Base-by-base conservation (phyloP, 2,888 invertebrate genomes). In the Plusia festucae region DNA sequence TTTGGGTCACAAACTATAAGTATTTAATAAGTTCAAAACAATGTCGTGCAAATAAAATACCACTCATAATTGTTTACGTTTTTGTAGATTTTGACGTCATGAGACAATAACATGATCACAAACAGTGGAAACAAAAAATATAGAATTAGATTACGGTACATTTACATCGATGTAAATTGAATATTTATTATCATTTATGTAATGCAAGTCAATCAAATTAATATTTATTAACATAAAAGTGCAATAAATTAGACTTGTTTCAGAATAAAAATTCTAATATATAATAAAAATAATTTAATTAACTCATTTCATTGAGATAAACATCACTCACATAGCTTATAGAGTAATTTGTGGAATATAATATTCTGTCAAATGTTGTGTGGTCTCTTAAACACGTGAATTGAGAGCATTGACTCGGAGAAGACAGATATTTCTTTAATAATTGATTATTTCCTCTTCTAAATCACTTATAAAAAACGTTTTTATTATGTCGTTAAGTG, bases 291-390 rank as follows among this genome's bases (percentile, higher is more conserved):
- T 61, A 60, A 53, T 60, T 64, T 62, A 66, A 73, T 76, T 70
- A 68, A 66, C 53, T 56, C 55, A 76, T 73, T 72, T 73, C 49
- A 60, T 73, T 65, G 55, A 73, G 54, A 68, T 77, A 55, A 77
- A 53, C 73, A 44, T 65, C 62, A 77, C 62, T 60, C 44, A 53
- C 62, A 76, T 66, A 57, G 61, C 62, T 66, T 34, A 53, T 60
- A 53, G 62, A 52, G 60, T 62, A 57, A 27, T 52, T 34, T 71
- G 52, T 53, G 51, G 46, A 54, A 71, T 52, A 57, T 32, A 32
- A 34, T 5, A 6, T 40, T n/a, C 1, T n/a, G 15, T 30, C 30
- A 6, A 40, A n/a, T 20, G 61, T 40, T 60, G 73, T 73, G 73
- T 76, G 73, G 73, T 73, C 73, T 71, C 24, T 11, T 9, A 15